Evolutionary conservation across 1,140 invertebrate genomes (phyloP).

Genomic region (Temnothorax nylanderi): DNA sequence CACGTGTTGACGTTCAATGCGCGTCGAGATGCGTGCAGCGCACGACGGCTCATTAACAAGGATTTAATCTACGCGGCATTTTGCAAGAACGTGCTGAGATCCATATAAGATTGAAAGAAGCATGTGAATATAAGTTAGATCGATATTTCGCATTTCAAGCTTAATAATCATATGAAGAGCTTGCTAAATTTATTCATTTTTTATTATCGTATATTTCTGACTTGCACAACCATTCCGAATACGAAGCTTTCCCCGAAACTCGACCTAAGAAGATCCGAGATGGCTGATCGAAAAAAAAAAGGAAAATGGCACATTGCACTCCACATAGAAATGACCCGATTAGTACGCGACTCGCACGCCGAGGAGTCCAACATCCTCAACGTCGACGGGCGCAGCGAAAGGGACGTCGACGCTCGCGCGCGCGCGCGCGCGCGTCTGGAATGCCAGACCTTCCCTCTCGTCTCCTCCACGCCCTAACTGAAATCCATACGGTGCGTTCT

Average conservation of each 20-base stretch:
- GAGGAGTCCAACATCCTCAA: neutral
- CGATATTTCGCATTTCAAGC: neutral
- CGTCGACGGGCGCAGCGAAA: conserved; percentile 46
- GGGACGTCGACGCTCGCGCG: conserved; percentile 9
- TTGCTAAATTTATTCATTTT: neutral
- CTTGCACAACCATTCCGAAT: neutral
- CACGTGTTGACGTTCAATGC: conserved; percentile 20
- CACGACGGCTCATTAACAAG: conserved; percentile 2
- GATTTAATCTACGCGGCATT: conserved; percentile 4
- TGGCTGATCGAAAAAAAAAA: neutral
- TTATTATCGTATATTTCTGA: neutral
- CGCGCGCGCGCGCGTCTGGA: conserved; percentile 11
- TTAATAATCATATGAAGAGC: neutral
- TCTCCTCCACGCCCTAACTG: conserved; percentile 5
- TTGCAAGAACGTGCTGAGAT: neutral
- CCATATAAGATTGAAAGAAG: neutral
- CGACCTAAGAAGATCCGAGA: neutral
- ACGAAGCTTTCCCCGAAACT: neutral
- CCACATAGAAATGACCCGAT: conserved; percentile 35
- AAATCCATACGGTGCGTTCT: conserved; percentile 42
- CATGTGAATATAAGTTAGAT: neutral
- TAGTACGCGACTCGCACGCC: conserved; percentile 32
- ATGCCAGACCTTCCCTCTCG: conserved; percentile 29
- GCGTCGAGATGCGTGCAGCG: conserved; percentile 4
- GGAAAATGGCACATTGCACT: conserved; percentile 9